A percentile compares a stretch with the other conserved stretches of the same genome.
Evolutionary conservation across 1,140 invertebrate genomes (phyloP).

Genomic region (Xylocopa sonorina): DNA sequence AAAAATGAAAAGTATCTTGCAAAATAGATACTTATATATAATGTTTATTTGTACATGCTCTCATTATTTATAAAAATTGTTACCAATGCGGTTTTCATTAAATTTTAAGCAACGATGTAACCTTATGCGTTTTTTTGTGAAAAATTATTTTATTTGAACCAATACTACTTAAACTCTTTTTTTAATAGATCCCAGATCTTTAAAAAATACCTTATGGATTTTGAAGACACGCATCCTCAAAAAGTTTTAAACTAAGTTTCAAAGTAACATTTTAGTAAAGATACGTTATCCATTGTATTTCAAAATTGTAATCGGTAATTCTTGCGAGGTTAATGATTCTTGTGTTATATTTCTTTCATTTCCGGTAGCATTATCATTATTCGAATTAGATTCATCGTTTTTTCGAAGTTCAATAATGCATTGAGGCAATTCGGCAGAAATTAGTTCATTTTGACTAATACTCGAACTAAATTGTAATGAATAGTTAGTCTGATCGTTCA

Average conservation of each 20-base stretch:
- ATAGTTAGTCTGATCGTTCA: not conserved
- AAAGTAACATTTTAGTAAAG: too few species aligned
- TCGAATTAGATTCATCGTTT: not conserved
- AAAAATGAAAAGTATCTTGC: not conserved
- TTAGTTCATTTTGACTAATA: constrained; percentile 15
- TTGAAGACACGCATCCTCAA: too few species aligned
- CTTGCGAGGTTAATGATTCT: constrained; percentile 1
- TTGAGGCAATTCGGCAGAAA: constrained; percentile 28
- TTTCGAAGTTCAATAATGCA: not conserved
- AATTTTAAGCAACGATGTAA: not conserved
- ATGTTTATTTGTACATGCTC: not conserved
- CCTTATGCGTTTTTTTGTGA: not conserved
- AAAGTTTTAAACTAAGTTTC: too few species aligned
- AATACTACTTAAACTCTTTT: not conserved
- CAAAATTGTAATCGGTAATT: constrained; percentile 46
- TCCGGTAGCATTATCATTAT: not conserved
- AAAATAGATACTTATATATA: not conserved
- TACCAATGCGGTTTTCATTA: not conserved
- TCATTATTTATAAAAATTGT: constrained; percentile 5
- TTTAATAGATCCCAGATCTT: too few species aligned
- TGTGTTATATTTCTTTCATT: not conserved
- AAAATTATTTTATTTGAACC: not conserved
- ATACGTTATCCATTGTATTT: constrained; percentile 36
- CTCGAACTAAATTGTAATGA: not conserved
- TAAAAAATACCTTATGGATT: too few species aligned